phyloP scores from a whole-genome alignment of 2,888 invertebrate genomes.

The Chalcosyrphus nemorum region DNA sequence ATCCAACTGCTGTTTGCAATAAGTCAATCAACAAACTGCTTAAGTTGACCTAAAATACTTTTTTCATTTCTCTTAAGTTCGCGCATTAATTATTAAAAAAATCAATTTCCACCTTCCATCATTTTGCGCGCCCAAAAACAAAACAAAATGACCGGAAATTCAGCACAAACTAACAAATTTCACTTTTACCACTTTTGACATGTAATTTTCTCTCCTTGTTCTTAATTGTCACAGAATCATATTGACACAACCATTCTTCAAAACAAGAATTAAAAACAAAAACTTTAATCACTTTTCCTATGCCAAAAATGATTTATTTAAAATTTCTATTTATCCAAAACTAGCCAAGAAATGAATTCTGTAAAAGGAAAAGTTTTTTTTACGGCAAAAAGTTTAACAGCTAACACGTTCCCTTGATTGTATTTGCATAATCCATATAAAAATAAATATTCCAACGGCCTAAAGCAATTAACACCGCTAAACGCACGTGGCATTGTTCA shows the following conservation, averaged over 20 bases:
- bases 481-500: conserved; percentile 10
- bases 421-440: conserved; percentile 39
- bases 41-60: conserved; percentile 14
- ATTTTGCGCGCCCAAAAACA: background rate
- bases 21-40: background rate
- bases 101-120: background rate
- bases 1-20: background rate
- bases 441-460: conserved; percentile 5
- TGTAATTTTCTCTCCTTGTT: conserved; percentile 17
- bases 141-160: conserved; percentile 22
- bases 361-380: conserved; percentile 44
- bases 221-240: conserved; percentile 3
- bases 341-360: conserved; percentile 15
- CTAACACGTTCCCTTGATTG: background rate
- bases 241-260: background rate
- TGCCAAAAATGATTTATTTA: conserved; percentile 18
- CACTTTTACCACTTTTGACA: conserved; percentile 26
- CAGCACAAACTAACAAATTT: conserved; percentile 7
- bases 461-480: conserved; percentile 15
- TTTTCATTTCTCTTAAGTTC: background rate
- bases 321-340: conserved; percentile 6
- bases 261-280: background rate
- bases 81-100: background rate
- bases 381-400: conserved; percentile 1
- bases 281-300: conserved; percentile 10